Evolutionary conservation across 1,140 invertebrate genomes (phyloP).

Genomic region (Zaprionus lachaisei): DNA sequence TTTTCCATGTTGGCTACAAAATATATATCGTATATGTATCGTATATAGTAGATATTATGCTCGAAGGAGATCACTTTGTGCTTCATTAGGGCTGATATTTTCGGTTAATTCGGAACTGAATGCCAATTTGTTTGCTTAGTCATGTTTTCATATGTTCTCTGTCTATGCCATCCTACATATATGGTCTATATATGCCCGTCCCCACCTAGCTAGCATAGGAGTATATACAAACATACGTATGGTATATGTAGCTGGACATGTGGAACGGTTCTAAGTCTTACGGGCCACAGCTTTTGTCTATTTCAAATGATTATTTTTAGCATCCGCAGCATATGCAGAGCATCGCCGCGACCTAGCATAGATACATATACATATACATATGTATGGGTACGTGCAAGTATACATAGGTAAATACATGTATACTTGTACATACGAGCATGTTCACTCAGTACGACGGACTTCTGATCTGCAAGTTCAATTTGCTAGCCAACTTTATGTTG

Average conservation of each 20-base stretch:
- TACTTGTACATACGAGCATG: neutral
- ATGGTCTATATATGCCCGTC: constrained; percentile 15
- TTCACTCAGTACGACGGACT: neutral
- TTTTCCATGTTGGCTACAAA: constrained; percentile 37
- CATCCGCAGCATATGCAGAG: constrained; percentile 38
- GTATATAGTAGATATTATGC: constrained; percentile 7
- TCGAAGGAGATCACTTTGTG: constrained; percentile 7
- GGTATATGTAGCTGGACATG: constrained; percentile 36
- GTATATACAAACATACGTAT: neutral
- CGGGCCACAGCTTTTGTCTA: constrained; percentile 6
- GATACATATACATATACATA: constrained; percentile 16
- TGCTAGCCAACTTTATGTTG: neutral
- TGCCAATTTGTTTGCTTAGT: constrained; percentile 78
- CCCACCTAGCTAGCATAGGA: neutral
- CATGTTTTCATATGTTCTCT: constrained; percentile 46
- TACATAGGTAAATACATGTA: constrained; percentile 6
- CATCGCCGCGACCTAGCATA: constrained; percentile 6
- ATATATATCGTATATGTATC: constrained; percentile 9
- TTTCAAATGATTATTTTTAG: constrained; percentile 38
- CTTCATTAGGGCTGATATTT: constrained; percentile 42
- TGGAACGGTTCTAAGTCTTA: constrained; percentile 21
- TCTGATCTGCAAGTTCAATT: constrained; percentile 24
- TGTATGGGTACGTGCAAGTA: constrained; percentile 13
- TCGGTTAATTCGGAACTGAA: constrained; percentile 51
- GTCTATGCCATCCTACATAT: constrained; percentile 16